Base-by-base conservation (phyloP, 64 coral and sea anemone genomes). In the Astreopora myriophthalma region DNA sequence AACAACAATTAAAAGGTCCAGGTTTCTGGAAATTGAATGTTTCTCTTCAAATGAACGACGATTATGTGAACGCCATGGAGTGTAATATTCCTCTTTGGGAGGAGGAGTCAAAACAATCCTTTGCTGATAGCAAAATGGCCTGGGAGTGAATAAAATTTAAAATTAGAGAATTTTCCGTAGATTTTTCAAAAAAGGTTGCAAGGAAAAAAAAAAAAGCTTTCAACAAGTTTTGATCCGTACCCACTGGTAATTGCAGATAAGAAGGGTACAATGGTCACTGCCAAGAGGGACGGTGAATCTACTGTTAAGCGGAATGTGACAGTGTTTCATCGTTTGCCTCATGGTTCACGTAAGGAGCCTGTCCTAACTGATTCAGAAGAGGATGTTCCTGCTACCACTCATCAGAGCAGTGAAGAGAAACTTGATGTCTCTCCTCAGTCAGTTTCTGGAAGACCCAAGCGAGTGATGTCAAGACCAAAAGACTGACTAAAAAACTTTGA, bases 121-220 rank as follows among this genome's bases (percentile, higher is more conserved):
- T n/a, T n/a, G n/a, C n/a, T n/a, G n/a, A n/a, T n/a, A n/a, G n/a
- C n/a, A n/a, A n/a, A n/a, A n/a, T n/a, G n/a, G n/a, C n/a, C n/a
- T n/a, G n/a, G n/a, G n/a, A n/a, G n/a, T n/a, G n/a, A n/a, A n/a
- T n/a, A n/a, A n/a, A n/a, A n/a, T n/a, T n/a, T n/a, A n/a, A n/a
- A n/a, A n/a, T n/a, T n/a, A n/a, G n/a, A n/a, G n/a, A n/a, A n/a
- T n/a, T n/a, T n/a, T n/a, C n/a, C n/a, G n/a, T n/a, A n/a, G n/a
- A n/a, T n/a, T n/a, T n/a, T n/a, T n/a, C n/a, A n/a, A n/a, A n/a
- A n/a, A n/a, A n/a, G n/a, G n/a, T n/a, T n/a, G n/a, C n/a, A n/a
- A n/a, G n/a, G n/a, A n/a, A n/a, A n/a, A n/a, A n/a, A n/a, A n/a
- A 13, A 88, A 13, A 32, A 74, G 42, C 35, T 85, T 24, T 85